Base-by-base conservation (phyloP, 2,113 vertebrate species). In the Clarias macrocephalus region DNA sequence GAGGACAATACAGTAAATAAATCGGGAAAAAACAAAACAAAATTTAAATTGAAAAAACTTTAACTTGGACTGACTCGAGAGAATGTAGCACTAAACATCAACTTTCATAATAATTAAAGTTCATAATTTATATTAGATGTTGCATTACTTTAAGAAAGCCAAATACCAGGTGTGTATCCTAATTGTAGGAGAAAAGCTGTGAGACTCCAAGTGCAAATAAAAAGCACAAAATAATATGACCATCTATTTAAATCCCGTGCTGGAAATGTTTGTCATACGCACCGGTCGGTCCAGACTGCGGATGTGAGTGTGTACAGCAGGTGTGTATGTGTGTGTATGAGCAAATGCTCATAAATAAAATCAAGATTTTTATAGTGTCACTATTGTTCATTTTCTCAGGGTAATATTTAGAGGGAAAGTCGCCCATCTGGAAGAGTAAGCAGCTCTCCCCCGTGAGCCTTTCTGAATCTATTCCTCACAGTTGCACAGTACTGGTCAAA, bases 401-500 rank as follows among this genome's bases (percentile, higher is more conserved):
- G 94, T 95, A 91, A 93, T 92, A 93, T 95, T 95, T 92, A 88
- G n/a, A 92, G 90, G 92, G 91, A 92, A 94, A 95, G 94, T 92
- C 93, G 94, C 57, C 88, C 95, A 95, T 92, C 94, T 96, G 94
- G 93, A 96, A 96, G 96, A 96, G 93, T 93, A 93, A 87, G 84
- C 94, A 94, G 89, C 92, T 92, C 90, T 95, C 94, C 91, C 94
- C 93, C 18, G 92, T 93, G 95, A 95, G 95, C 91, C 90, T 93
- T 93, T 94, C 91, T 92, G 91, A 96, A 96, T 97, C 95, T 96
- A 94, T 96, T 96, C 95, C 96, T 96, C 93, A 94, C 93, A 95
- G 94, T 92, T 94, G 92, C 94, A 94, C 94, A 91, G 93, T 96
- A 94, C 94, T 95, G 96, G 96, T 97, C 96, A 97, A 96, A 97